These are phyloP conservation scores for Ageneiosus marmoratus DNA, from an alignment of 2,113 vertebrate genomes.

Conservation along the genomic window DNA sequence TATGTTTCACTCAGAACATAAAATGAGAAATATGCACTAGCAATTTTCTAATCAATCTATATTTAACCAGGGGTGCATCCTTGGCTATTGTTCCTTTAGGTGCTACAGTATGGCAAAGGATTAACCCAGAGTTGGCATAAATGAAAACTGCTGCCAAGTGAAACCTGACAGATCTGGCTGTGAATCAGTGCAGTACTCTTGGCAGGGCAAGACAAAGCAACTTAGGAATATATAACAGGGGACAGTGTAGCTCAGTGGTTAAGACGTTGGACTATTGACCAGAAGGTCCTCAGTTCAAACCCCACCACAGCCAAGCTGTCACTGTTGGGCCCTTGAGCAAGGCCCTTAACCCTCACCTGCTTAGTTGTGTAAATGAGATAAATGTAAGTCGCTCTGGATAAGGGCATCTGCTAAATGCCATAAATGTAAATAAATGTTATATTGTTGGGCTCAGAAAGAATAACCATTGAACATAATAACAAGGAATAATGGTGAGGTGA, in stretches of 20 bases:
- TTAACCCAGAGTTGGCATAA: background rate
- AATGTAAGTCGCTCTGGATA: too few relatives aligned
- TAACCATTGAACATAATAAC: background rate
- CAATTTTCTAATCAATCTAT: background rate
- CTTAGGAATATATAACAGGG: background rate
- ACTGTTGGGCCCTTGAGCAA: too few relatives aligned
- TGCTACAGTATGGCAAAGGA: too few relatives aligned
- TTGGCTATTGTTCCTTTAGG: background rate
- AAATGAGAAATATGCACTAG: background rate
- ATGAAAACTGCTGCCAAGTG: background rate
- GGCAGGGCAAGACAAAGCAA: background rate
- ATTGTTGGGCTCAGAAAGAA: background rate
- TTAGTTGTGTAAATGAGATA: too few relatives aligned
- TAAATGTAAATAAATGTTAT: too few relatives aligned
- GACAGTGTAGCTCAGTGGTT: too few relatives aligned
- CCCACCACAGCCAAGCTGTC: too few relatives aligned
- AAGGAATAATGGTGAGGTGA: background rate
- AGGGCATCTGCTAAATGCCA: too few relatives aligned
- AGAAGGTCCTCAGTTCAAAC: too few relatives aligned
- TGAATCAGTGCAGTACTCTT: background rate
- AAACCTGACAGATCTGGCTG: background rate
- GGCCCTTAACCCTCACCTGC: too few relatives aligned
- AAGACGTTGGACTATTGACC: too few relatives aligned
- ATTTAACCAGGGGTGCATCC: slow-evolving; percentile 3
- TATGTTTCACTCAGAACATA: background rate